phyloP scores from a whole-genome alignment of 1,140 invertebrate species.

The Limonius californicus region DNA sequence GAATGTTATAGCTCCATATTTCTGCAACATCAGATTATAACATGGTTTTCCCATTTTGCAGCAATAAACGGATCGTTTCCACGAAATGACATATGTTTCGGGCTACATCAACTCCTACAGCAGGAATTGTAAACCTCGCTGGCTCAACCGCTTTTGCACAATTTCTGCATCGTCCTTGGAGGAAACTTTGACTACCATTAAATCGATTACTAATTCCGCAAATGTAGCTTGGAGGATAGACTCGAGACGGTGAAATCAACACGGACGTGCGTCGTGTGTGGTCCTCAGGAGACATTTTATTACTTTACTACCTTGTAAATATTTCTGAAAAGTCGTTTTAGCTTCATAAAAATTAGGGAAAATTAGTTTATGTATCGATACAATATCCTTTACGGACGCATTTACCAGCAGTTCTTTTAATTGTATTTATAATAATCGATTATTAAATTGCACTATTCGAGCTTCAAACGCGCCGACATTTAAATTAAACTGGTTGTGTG shows the following conservation, averaged over 20 bases:
- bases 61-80: background rate
- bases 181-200: background rate
- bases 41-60: background rate
- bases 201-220: background rate
- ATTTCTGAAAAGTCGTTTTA: no score
- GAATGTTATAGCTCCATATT: background rate
- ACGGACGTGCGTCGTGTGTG: no score
- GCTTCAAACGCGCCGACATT: background rate
- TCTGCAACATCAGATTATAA: background rate
- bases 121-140: background rate
- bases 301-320: no score
- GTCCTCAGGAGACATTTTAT: no score
- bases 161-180: background rate
- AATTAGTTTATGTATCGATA: background rate
- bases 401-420: background rate
- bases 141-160: background rate
- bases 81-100: background rate
- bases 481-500: background rate
- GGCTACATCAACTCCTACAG: background rate
- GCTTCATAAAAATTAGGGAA: no score
- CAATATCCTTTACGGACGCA: background rate
- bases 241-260: no score
- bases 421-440: background rate
- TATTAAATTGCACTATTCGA: background rate
- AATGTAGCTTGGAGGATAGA: background rate